A percentile compares a stretch with the other conserved stretches of the same genome.
These are phyloP conservation scores for Linnaemya tessellans DNA, from an alignment of 2,888 invertebrate genomes.

Conservation along the genomic window DNA sequence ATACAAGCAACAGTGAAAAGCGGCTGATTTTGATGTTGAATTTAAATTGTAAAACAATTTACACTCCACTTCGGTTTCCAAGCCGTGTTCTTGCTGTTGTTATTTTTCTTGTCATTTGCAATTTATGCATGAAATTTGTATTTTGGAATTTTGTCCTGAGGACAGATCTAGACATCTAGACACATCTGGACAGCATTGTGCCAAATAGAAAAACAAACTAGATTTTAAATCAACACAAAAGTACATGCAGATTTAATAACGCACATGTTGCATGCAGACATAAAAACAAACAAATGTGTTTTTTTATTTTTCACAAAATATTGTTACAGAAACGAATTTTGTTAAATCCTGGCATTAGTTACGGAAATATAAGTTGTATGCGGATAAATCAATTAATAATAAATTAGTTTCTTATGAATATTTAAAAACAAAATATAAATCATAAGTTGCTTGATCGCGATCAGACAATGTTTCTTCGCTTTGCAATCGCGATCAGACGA, in stretches of 20 bases:
- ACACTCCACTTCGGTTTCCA: conserved; percentile 35
- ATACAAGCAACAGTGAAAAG: neutral
- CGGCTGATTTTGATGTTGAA: conserved; percentile 33
- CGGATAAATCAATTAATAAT: no score
- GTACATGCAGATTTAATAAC: neutral
- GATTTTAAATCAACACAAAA: conserved; percentile 14
- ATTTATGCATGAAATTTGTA: conserved; percentile 54
- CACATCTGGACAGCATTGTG: conserved; percentile 12
- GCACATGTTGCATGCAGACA: neutral
- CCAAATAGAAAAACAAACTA: conserved; percentile 27
- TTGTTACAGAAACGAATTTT: no score
- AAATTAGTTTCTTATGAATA: no score
- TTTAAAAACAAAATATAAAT: no score
- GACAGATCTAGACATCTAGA: conserved; percentile 45
- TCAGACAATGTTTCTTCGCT: no score
- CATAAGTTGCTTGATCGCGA: no score
- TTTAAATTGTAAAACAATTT: conserved; percentile 35
- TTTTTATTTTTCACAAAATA: no score
- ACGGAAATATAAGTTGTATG: no score
- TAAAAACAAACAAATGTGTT: neutral
- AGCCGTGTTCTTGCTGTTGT: conserved; percentile 30
- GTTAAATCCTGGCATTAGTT: no score
- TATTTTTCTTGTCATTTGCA: neutral
- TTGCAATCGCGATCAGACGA: no score
- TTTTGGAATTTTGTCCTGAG: conserved; percentile 66